Conservation (phyloP, 2,888 invertebrate genomes). For the Noctua janthe region DNA sequence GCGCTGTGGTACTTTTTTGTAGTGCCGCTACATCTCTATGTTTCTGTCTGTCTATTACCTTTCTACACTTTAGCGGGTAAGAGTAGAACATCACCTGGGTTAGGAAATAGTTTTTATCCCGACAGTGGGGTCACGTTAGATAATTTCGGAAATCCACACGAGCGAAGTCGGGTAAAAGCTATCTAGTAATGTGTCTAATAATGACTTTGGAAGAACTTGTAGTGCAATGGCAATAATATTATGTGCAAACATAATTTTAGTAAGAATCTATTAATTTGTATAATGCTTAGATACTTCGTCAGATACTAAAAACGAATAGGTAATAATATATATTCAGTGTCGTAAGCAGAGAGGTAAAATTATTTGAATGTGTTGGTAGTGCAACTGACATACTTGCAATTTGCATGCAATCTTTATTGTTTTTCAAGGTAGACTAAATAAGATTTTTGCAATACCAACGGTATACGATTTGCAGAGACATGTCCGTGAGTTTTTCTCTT, state of each 20-base stretch:
- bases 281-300: neutral
- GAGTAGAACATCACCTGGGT: too few relatives aligned
- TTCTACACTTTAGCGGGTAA: too few relatives aligned
- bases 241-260: neutral
- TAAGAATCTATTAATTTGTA: neutral
- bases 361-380: conserved; percentile 20
- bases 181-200: neutral
- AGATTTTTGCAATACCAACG: conserved; percentile 39
- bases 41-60: too few relatives aligned
- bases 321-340: conserved; percentile 27
- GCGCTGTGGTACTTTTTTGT: too few relatives aligned
- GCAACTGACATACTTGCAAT: conserved; percentile 38
- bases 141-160: neutral
- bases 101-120: neutral
- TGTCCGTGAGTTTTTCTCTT: neutral
- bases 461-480: neutral
- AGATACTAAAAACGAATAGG: neutral
- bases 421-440: conserved; percentile 43
- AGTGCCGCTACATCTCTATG: too few relatives aligned
- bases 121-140: neutral
- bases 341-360: conserved; percentile 18
- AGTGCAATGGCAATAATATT: neutral
- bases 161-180: neutral
- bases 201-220: neutral
- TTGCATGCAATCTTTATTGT: conserved; percentile 23